Evolutionary conservation across 2,888 invertebrate genomes (phyloP), one percentile per base, ranked within the genome.

Genomic region (Agriopis aurantiaria): DNA sequence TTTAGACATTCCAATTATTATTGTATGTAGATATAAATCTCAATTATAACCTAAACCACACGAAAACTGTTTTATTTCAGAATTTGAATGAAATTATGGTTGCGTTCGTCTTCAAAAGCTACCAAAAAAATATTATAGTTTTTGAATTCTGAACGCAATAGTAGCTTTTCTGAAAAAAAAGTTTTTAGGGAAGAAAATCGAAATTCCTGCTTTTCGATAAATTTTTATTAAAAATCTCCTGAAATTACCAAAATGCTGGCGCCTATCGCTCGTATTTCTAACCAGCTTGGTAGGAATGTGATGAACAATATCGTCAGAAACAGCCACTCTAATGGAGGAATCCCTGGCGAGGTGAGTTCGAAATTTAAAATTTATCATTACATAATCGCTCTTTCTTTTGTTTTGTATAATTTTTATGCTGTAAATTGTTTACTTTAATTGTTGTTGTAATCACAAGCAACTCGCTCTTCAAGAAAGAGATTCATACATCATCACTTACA

Each of bases 301-400:
- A 87, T 93, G 85, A 89, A 87, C 72, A 91, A 86, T 74, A 82
- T 90, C 72, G 88, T 93, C 59, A 90, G 93, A 78, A 90, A 90
- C 64, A 75, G 76, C 78, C 91, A 91, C 78, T 89, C 90, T 43
- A 85, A 91, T 71, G 93, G 94, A 59, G 93, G 93, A 73, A 80
- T 93, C 57, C 91, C 94, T 83, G 93, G 94, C 74, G 94, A 93
- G 91, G 94, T 93, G 68, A 88, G 91, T 91, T 77, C 75, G 23
- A 68, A 48, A 68, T 77, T 82, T 75, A 82, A 83, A 75, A 70
- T 74, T 78, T 76, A 75, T 80, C 83, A 89, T 93, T 92, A 93
- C 89, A 91, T 93, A 91, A 92, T 86, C 83, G 58, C 68, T 51
- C 68, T 63, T 67, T 81, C 75, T 68, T 52, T 81, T 82, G 80